Evolutionary conservation across 2,888 invertebrate genomes (phyloP).

Genomic region (Calliopum simillimum): DNA sequence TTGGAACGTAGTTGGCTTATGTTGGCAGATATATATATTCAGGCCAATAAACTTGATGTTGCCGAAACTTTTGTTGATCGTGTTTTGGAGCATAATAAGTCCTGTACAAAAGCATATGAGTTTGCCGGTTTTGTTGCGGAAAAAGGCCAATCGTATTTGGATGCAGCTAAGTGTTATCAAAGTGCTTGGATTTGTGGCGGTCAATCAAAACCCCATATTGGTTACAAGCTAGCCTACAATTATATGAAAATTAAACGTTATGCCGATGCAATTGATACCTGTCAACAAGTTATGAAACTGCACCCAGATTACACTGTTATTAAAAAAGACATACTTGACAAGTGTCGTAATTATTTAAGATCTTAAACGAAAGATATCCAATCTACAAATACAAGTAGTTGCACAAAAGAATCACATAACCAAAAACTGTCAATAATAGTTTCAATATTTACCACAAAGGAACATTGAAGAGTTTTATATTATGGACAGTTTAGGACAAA

Average conservation of each 20-base stretch:
- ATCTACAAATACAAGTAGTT: no score
- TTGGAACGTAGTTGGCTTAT: slow-evolving; percentile 95
- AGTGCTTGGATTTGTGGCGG: slow-evolving; percentile 87
- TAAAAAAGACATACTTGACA: slow-evolving; percentile 93
- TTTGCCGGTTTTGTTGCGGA: slow-evolving; percentile 85
- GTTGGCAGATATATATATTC: slow-evolving; percentile 89
- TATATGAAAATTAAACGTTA: slow-evolving; percentile 88
- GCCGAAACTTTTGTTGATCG: slow-evolving; percentile 85
- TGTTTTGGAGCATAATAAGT: slow-evolving; percentile 85
- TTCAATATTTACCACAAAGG: no score
- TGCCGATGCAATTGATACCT: slow-evolving; percentile 93
- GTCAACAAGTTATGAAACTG: slow-evolving; percentile 82
- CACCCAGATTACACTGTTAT: slow-evolving; percentile 93
- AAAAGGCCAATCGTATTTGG: slow-evolving; percentile 90
- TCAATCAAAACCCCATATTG: slow-evolving; percentile 84
- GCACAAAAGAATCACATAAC: no score
- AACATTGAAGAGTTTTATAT: background rate
- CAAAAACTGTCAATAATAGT: no score
- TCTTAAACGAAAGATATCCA: slow-evolving; percentile 67
- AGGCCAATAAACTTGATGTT: slow-evolving; percentile 85
- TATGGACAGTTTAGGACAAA: background rate
- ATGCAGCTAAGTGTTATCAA: slow-evolving; percentile 85
- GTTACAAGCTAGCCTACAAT: slow-evolving; percentile 93
- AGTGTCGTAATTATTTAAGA: slow-evolving; percentile 82
- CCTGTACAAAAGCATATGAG: slow-evolving; percentile 92